A percentile compares a stretch with the other conserved stretches of the same genome.
Conservation (phyloP, 2,797 vertebrate species). For the Sebastes taczanowskii region DNA sequence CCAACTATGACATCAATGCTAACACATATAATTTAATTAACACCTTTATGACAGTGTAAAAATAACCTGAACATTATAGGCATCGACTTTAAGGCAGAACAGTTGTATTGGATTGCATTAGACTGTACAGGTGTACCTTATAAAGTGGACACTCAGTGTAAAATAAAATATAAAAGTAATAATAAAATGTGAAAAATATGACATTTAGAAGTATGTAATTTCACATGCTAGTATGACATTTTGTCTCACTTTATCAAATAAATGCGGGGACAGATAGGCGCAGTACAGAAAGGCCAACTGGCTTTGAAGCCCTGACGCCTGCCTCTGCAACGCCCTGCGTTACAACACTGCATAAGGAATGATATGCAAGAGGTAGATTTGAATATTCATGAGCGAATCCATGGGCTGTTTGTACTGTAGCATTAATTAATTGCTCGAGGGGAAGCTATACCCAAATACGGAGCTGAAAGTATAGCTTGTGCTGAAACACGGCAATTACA, state of each 20-base stretch:
- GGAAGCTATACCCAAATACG: conserved; percentile 84
- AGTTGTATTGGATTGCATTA: background rate
- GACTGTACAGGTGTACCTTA: background rate
- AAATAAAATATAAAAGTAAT: background rate
- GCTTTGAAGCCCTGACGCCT: conserved; percentile 48
- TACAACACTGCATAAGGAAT: conserved; percentile 76
- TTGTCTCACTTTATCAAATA: conserved; percentile 17
- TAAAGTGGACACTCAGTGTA: background rate
- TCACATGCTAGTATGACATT: conserved; percentile 2
- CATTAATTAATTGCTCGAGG: conserved; percentile 99
- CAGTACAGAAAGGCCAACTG: conserved; percentile 23
- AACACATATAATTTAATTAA: background rate
- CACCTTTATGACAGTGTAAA: background rate
- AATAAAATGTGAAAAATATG: background rate
- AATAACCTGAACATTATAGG: background rate
- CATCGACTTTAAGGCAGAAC: background rate
- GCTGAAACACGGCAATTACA: conserved; percentile 36
- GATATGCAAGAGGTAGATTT: conserved; percentile 87
- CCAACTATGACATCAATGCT: background rate
- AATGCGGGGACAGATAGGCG: conserved; percentile 24
- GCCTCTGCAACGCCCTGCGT: conserved; percentile 46
- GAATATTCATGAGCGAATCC: conserved; percentile 99
- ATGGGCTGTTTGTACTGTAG: conserved; percentile 96
- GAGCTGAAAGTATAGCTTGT: conserved; percentile 41
- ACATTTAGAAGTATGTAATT: background rate